Percentiles rank a stretch among this genome's conserved stretches.
These are phyloP conservation scores for Archips xylosteana DNA, from an alignment of 2,888 invertebrate species.

Conservation along the genomic window DNA sequence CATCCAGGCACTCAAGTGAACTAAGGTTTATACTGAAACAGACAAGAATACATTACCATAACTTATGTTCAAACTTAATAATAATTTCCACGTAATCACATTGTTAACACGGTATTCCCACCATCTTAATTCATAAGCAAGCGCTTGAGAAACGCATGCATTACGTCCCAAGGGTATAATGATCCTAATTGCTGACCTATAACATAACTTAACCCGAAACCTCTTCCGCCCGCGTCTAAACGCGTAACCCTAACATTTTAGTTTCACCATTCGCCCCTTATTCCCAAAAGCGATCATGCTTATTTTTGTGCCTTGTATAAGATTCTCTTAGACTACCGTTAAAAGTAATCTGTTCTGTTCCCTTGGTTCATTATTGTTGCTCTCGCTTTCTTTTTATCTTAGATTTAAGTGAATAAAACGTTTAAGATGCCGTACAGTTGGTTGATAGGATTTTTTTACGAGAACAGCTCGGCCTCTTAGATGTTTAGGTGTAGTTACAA, in stretches of 20 bases:
- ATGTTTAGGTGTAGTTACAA: too few relatives aligned
- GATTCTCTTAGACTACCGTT: slow-evolving; percentile 29
- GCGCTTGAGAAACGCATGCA: background rate
- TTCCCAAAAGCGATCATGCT: slow-evolving; percentile 37
- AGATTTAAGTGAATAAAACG: background rate
- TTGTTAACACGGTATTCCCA: background rate
- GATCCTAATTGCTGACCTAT: slow-evolving; percentile 4
- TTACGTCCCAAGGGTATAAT: background rate
- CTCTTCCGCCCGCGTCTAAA: slow-evolving; percentile 4
- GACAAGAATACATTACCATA: too few relatives aligned
- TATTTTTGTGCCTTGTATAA: slow-evolving; percentile 13
- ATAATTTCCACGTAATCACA: background rate
- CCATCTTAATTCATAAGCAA: background rate
- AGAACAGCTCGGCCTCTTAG: background rate
- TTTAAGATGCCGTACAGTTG: background rate
- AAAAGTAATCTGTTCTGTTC: slow-evolving; percentile 32
- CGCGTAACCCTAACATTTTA: slow-evolving; percentile 28
- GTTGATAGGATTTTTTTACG: background rate
- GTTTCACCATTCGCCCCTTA: slow-evolving; percentile 20
- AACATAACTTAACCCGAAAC: background rate
- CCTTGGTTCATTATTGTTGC: slow-evolving; percentile 29
- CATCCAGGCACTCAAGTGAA: too few relatives aligned
- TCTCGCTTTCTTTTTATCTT: slow-evolving; percentile 8
- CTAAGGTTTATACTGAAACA: too few relatives aligned
- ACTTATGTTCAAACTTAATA: too few relatives aligned